These are phyloP conservation scores for Julus scandinavius DNA, from an alignment of 2,888 invertebrate species.

Conservation along the genomic window DNA sequence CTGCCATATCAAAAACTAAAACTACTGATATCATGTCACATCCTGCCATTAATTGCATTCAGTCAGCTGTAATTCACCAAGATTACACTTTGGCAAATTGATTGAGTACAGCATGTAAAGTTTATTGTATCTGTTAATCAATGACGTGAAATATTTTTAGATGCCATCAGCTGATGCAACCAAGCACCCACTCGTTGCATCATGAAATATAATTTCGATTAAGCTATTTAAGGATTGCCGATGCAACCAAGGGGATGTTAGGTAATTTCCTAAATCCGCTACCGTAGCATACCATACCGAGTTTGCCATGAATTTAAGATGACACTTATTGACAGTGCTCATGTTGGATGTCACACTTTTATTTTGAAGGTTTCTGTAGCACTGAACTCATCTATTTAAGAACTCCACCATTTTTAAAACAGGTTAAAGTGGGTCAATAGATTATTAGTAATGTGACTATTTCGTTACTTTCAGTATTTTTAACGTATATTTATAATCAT, in stretches of 20 bases:
- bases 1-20: background rate
- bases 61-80: background rate
- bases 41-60: too few relatives aligned
- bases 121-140: background rate
- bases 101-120: background rate
- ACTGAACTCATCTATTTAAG: background rate
- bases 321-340: too few relatives aligned
- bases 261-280: too few relatives aligned
- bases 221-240: too few relatives aligned
- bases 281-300: background rate
- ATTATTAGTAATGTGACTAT: background rate
- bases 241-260: too few relatives aligned
- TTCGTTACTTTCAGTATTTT: background rate
- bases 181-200: background rate
- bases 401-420: background rate
- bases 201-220: too few relatives aligned
- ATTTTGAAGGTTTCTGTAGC: too few relatives aligned
- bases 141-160: background rate
- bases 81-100: background rate
- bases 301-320: too few relatives aligned
- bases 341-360: background rate
- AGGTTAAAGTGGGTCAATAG: background rate
- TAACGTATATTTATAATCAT: background rate
- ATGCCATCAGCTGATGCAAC: background rate
- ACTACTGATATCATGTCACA: background rate